Conservation (phyloP, 2,113 vertebrate genomes). For the Corydoras sp. region DNA sequence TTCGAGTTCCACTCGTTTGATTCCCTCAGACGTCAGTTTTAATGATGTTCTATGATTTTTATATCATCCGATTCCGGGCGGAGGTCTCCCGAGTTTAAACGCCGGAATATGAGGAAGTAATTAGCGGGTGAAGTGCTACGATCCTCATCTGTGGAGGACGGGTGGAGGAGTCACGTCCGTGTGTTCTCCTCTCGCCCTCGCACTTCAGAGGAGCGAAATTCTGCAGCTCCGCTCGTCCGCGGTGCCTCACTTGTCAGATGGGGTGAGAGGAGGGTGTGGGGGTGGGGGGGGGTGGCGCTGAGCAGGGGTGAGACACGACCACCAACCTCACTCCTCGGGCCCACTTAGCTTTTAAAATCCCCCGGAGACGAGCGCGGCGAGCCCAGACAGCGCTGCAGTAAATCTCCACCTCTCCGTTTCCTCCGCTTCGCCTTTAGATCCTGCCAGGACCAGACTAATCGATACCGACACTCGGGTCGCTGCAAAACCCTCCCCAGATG, state of each 20-base stretch:
- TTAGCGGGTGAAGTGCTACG: too few relatives aligned
- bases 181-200: too few relatives aligned
- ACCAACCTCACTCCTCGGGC: slow-evolving; percentile 46
- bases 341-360: slow-evolving; percentile 45
- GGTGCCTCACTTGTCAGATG: slow-evolving; percentile 36
- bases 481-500: slow-evolving; percentile 45
- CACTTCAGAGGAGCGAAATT: too few relatives aligned
- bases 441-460: slow-evolving; percentile 54
- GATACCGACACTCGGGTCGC: slow-evolving; percentile 53
- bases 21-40: too few relatives aligned
- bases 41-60: too few relatives aligned
- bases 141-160: too few relatives aligned
- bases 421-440: slow-evolving; percentile 56
- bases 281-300: neutral
- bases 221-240: neutral
- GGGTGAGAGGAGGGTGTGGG: slow-evolving; percentile 27
- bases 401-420: slow-evolving; percentile 61
- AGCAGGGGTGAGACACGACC: neutral
- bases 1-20: too few relatives aligned
- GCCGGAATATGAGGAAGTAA: too few relatives aligned
- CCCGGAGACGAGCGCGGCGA: slow-evolving; percentile 40
- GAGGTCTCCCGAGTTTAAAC: too few relatives aligned
- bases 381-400: slow-evolving; percentile 45
- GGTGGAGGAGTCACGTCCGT: too few relatives aligned
- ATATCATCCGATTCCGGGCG: too few relatives aligned